Base-by-base conservation (phyloP, 1,140 invertebrate species). In the Aplysia californica region DNA sequence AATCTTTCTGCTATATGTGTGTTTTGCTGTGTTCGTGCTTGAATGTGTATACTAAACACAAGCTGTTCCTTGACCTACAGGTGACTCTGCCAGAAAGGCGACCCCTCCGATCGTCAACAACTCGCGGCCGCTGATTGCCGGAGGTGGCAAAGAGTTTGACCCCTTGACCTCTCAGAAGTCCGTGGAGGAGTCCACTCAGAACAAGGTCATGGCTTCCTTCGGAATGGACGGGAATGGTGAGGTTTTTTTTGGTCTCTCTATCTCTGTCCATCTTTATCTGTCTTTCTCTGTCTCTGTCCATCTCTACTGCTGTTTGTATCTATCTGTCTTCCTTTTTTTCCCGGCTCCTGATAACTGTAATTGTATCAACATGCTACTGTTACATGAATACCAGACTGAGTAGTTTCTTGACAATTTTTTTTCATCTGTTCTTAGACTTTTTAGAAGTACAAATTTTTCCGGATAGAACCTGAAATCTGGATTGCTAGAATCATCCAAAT, bases 201-300 rank as follows among this genome's bases (percentile, higher is more conserved):
- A 79, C 41, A 87, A 87, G 78, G 84, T 87, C 20, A 84, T 83
- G 75, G 84, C 86, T 35, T 87, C 86, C 4, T 87, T 87, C 81
- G 85, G 85, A 38, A 80, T 86, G 18, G 31, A 77, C 65, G 77
- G 78, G 74, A 79, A 83, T 76, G 81, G 84, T 84, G 71, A 74
- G 78, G 21, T 15, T 2, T 2, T 29, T 26, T 36, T n/a, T n/a
- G n/a, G n/a, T n/a, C n/a, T n/a, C n/a, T n/a, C n/a, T n/a, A 31
- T 26, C 23, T 15, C 66, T 6, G 31, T n/a, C n/a, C 0, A 56
- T 15, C 18, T 36, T 58, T 36, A 21, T 29, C 26, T 33, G 1
- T 29, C 36, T 36, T n/a, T 73, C 31, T n/a, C 1, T 3, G n/a
- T 39, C 21, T 21, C 61, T 50, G 10, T 26, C 29, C 26, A 65